These are phyloP conservation scores for Pegea sp. DNA, from an alignment of 23 tunicate genomes.

Conservation along the genomic window DNA sequence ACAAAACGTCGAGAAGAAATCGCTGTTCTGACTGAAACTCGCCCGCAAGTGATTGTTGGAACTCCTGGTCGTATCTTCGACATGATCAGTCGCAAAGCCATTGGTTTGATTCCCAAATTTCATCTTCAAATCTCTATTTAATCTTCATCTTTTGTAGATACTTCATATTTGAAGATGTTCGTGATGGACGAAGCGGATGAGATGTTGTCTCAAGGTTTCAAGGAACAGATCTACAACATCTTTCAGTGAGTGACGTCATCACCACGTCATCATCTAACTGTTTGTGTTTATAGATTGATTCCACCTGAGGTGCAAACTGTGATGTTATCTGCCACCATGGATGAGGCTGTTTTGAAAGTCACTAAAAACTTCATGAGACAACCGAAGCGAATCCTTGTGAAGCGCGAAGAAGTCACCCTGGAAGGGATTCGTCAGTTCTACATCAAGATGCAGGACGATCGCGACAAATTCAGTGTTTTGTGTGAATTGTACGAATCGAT, in stretches of 20 bases:
- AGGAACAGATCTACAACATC: neutral
- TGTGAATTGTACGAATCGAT: neutral
- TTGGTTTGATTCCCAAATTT: no score
- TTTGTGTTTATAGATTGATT: no score
- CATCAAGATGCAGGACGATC: neutral
- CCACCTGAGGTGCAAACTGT: neutral
- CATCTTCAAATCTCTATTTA: no score
- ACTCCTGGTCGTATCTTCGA: conserved; percentile 94
- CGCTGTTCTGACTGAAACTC: conserved; percentile 10
- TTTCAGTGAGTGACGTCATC: neutral
- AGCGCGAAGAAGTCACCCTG: neutral
- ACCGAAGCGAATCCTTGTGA: neutral
- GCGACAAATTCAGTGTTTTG: neutral
- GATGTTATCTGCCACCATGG: neutral
- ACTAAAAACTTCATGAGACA: neutral
- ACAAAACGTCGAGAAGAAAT: conserved; percentile 53
- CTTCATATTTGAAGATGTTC: no score
- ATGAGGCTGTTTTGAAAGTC: neutral
- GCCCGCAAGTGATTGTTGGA: conserved; percentile 89
- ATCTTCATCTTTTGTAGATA: no score
- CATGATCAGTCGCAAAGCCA: conserved; percentile 75
- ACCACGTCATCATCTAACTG: no score
- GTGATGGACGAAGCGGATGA: conserved; percentile 1
- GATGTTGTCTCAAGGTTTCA: neutral
- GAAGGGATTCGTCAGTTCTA: neutral